phyloP scores from a whole-genome alignment of 2,113 vertebrate species.

The Barnardius zonarius region DNA sequence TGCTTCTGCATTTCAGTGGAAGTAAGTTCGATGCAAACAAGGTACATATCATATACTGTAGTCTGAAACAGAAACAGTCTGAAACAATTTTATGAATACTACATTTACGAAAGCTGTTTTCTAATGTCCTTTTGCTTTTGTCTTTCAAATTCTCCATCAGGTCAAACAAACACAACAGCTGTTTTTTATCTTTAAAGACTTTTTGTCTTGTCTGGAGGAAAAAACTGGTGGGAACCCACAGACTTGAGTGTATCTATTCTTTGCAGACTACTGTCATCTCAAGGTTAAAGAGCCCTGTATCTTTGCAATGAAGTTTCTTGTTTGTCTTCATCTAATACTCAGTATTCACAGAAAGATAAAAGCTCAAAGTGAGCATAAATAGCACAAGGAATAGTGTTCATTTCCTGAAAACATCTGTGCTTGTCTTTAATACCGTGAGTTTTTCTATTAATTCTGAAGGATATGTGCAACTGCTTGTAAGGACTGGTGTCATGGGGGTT shows the following conservation, averaged over 20 bases:
- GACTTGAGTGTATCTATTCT: background rate
- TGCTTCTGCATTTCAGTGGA: background rate
- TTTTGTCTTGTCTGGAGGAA: background rate
- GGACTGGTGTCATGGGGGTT: background rate
- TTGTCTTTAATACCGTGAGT: background rate
- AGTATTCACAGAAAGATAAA: background rate
- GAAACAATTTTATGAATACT: background rate
- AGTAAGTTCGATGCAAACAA: background rate
- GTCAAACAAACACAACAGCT: constrained; percentile 8
- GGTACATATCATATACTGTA: background rate
- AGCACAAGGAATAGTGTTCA: background rate
- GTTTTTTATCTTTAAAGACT: background rate
- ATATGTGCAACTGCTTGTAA: background rate
- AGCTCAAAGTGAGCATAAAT: background rate
- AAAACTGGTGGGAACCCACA: background rate
- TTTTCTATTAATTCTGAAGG: background rate
- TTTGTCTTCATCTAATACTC: background rate
- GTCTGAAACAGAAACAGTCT: background rate
- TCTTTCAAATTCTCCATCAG: background rate
- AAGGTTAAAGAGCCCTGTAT: background rate
- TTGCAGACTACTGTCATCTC: background rate
- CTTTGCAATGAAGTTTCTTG: background rate
- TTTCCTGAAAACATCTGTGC: background rate
- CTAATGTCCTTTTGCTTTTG: background rate
- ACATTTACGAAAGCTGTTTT: background rate